These are phyloP conservation scores for Torymus tubicola DNA, from an alignment of 2,888 invertebrate species.

Conservation along the genomic window DNA sequence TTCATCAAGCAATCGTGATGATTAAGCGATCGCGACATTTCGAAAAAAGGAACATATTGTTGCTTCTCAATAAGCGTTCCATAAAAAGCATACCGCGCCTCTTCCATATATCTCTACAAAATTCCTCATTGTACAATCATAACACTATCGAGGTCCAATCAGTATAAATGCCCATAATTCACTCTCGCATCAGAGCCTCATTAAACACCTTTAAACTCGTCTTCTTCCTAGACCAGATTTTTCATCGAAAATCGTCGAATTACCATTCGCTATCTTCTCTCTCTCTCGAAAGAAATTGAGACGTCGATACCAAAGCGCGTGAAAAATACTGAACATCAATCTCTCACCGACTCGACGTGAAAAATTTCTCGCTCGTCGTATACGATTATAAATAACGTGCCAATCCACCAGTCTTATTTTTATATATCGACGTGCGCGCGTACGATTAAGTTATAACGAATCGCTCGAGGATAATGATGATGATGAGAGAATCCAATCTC, in stretches of 20 bases:
- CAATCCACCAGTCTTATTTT: not conserved
- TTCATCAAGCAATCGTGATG: slow-evolving; percentile 1
- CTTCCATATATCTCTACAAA: too few species aligned
- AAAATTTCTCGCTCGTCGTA: not conserved
- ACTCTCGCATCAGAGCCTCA: slow-evolving; percentile 18
- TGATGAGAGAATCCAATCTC: too few species aligned
- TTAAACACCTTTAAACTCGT: slow-evolving; percentile 17
- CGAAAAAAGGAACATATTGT: not conserved
- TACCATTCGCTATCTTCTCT: not conserved
- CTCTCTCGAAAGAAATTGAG: not conserved
- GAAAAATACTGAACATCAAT: slow-evolving; percentile 34
- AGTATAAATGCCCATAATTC: too few species aligned
- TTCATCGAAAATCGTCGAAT: slow-evolving; percentile 29
- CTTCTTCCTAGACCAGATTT: not conserved
- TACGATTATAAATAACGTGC: slow-evolving; percentile 26
- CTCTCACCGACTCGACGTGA: not conserved
- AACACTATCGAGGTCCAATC: not conserved
- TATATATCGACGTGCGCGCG: too few species aligned
- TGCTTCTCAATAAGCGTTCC: slow-evolving; percentile 13
- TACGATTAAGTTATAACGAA: too few species aligned
- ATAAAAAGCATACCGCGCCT: too few species aligned
- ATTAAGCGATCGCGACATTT: slow-evolving; percentile 21
- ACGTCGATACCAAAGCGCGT: slow-evolving; percentile 17
- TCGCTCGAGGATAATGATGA: too few species aligned
- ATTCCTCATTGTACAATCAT: too few species aligned